Evolutionary conservation across 2,888 invertebrate species (phyloP).

Genomic region (Pterobdella sp.): DNA sequence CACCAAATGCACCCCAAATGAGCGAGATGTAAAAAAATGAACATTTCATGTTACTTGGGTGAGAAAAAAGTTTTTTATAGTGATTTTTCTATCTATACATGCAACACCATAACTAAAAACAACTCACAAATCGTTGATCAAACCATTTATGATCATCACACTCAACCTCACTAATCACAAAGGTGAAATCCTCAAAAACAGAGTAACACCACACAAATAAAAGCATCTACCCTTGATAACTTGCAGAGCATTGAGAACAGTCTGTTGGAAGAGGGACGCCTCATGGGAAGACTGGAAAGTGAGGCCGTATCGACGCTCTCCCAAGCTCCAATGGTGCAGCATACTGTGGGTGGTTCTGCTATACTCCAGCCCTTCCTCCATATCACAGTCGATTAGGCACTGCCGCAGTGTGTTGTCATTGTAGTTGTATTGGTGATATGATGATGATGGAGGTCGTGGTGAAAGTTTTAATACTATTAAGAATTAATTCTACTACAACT

Average conservation of each 20-base stretch:
- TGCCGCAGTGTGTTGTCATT: slow-evolving; percentile 7
- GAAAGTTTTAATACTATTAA: neutral
- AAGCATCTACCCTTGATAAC: slow-evolving; percentile 5
- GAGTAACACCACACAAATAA: neutral
- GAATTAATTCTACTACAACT: no score
- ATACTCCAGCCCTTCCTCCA: slow-evolving; percentile 23
- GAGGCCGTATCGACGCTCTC: slow-evolving; percentile 18
- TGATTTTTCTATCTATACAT: no score
- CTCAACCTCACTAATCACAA: neutral
- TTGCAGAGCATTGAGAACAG: slow-evolving; percentile 18
- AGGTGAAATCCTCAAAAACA: neutral
- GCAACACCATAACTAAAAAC: no score
- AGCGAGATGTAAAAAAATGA: no score
- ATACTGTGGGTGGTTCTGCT: slow-evolving; percentile 18
- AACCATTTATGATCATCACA: neutral
- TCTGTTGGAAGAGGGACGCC: slow-evolving; percentile 15
- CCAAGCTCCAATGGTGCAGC: slow-evolving; percentile 23
- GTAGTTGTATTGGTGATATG: neutral
- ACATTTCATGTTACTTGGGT: no score
- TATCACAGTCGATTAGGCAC: slow-evolving; percentile 12
- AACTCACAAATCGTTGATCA: neutral
- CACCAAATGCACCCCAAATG: no score
- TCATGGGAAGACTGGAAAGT: slow-evolving; percentile 27
- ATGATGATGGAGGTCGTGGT: no score
- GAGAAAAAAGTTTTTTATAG: no score